Evolutionary conservation across 2,113 vertebrate species (phyloP).

Genomic region (Cyprinodon variegatus): DNA sequence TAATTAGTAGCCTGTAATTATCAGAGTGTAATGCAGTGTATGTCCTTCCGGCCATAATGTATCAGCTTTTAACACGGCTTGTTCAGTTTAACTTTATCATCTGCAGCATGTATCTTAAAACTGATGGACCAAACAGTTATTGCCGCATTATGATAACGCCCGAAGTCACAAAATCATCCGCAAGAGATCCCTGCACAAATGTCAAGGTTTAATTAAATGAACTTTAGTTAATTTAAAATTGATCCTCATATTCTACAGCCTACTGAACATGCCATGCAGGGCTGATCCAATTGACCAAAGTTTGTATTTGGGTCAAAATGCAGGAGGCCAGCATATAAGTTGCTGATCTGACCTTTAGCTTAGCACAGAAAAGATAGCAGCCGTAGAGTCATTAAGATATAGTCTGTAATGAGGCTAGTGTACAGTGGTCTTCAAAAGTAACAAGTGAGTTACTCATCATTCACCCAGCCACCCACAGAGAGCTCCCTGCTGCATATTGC

Average conservation of each 20-base stretch:
- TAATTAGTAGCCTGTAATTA: neutral
- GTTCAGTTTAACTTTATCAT: neutral
- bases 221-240: conserved; percentile 35
- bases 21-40: neutral
- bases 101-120: conserved; percentile 8
- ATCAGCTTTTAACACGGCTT: neutral
- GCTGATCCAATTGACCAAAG: conserved; percentile 29
- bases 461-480: conserved; percentile 21
- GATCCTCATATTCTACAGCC: conserved; percentile 43
- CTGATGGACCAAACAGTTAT: conserved; percentile 5
- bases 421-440: conserved; percentile 7
- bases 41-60: neutral
- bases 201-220: conserved; percentile 58
- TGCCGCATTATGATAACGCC: conserved; percentile 21
- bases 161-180: conserved; percentile 20
- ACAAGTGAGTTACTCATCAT: conserved; percentile 20
- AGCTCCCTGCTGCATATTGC: conserved; percentile 9
- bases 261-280: neutral
- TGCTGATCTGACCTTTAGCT: conserved; percentile 57
- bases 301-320: conserved; percentile 50
- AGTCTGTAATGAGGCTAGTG: conserved; percentile 40
- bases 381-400: conserved; percentile 36
- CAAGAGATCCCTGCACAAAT: conserved; percentile 47
- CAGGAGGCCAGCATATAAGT: conserved; percentile 27
- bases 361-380: conserved; percentile 22